Evolutionary conservation across 1,140 invertebrate species (phyloP).

Genomic region (Monomorium pharaonis): DNA sequence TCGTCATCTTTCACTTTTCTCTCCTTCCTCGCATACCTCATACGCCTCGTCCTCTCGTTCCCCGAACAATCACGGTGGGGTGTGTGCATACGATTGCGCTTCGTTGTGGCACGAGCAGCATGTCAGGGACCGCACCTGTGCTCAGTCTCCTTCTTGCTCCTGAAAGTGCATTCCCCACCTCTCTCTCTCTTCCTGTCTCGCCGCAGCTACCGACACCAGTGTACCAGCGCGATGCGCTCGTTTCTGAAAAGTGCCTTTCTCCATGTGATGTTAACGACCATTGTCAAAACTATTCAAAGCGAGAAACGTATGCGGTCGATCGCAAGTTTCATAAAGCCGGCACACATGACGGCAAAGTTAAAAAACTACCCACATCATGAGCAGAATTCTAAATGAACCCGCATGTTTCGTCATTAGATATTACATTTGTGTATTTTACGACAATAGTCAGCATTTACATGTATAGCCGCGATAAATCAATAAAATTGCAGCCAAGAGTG

Average conservation of each 20-base stretch:
- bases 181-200: constrained; percentile 25
- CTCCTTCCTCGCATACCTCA: constrained; percentile 52
- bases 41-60: constrained; percentile 41
- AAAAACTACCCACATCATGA: neutral
- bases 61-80: constrained; percentile 73
- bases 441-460: constrained; percentile 26
- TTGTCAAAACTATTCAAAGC: constrained; percentile 11
- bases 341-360: neutral
- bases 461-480: constrained; percentile 54
- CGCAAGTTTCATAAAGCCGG: neutral
- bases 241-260: constrained; percentile 27
- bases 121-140: constrained; percentile 69
- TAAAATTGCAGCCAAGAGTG: constrained; percentile 55
- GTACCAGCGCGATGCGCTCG: neutral
- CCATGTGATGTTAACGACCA: constrained; percentile 26
- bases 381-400: constrained; percentile 23
- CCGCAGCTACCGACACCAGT: constrained; percentile 58
- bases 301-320: neutral
- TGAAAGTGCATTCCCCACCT: constrained; percentile 61
- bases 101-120: constrained; percentile 69
- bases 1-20: constrained; percentile 44
- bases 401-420: constrained; percentile 35
- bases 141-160: constrained; percentile 62
- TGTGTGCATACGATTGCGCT: constrained; percentile 69
- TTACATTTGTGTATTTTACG: constrained; percentile 21